These are phyloP conservation scores for Plagiodera versicolora DNA, from an alignment of 2,888 invertebrate genomes.

Conservation along the genomic window DNA sequence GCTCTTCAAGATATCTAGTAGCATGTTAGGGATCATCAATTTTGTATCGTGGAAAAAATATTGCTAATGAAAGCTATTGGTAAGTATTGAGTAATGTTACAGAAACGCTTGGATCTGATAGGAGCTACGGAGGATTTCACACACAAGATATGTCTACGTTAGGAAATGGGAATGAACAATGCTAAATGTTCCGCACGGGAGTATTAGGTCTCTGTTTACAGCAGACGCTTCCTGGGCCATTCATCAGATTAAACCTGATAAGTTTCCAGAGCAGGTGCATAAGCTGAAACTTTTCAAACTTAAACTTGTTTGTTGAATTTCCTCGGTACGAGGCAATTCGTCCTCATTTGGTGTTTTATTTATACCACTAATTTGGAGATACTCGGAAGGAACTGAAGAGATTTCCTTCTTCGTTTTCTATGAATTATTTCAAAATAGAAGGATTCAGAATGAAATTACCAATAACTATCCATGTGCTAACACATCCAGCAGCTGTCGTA, in stretches of 20 bases:
- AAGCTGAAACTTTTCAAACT: conserved; percentile 41
- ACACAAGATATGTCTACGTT: conserved; percentile 37
- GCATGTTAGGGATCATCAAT: too few species aligned
- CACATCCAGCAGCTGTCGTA: too few species aligned
- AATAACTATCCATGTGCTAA: too few species aligned
- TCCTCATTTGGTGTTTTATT: conserved; percentile 30
- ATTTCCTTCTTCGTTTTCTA: neutral
- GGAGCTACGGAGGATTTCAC: conserved; percentile 24
- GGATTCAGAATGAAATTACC: neutral
- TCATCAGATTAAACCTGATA: conserved; percentile 43
- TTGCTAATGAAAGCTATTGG: neutral
- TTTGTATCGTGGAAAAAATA: too few species aligned
- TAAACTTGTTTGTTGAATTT: conserved; percentile 38
- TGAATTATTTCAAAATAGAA: neutral
- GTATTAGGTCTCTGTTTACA: conserved; percentile 38
- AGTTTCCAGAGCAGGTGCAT: conserved; percentile 42
- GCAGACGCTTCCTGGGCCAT: conserved; percentile 38
- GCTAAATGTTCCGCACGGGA: conserved; percentile 30
- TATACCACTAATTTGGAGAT: conserved; percentile 24
- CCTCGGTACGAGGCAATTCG: conserved; percentile 38
- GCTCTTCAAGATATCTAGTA: too few species aligned
- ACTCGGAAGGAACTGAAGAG: neutral
- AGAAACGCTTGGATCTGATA: neutral
- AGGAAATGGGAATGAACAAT: conserved; percentile 29
- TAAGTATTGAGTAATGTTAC: neutral